phyloP scores from a whole-genome alignment of 2,113 vertebrate genomes.

The Uria lomvia region DNA sequence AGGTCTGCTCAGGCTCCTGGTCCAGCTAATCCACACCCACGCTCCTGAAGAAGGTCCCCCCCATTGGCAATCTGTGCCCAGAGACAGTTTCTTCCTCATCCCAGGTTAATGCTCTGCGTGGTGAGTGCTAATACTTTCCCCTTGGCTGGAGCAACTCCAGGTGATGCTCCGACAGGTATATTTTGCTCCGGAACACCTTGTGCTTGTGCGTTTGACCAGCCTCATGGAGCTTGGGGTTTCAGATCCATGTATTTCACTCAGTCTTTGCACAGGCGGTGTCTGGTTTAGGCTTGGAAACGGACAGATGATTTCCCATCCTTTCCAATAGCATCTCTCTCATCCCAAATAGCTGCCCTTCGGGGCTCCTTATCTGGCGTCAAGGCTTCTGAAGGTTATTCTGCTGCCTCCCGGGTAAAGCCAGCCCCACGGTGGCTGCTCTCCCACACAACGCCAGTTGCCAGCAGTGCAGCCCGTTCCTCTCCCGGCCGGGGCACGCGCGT shows the following conservation, averaged over 20 bases:
- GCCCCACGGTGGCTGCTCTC: background rate
- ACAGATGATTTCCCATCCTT: background rate
- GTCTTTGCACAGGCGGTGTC: background rate
- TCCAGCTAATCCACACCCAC: background rate
- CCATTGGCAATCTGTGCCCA: background rate
- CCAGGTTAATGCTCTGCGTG: background rate
- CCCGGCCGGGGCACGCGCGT: rapidly evolving
- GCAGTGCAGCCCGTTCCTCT: background rate
- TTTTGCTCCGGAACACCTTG: background rate
- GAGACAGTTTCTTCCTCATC: background rate
- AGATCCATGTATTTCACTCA: background rate
- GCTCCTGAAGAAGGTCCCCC: background rate
- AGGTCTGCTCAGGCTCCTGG: background rate
- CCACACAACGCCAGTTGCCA: rapidly evolving
- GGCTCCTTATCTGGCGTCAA: background rate
- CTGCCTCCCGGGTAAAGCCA: background rate
- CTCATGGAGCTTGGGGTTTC: rapidly evolving
- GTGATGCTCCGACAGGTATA: background rate
- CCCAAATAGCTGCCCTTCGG: background rate
- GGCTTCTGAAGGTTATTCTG: background rate
- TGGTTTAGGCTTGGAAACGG: background rate
- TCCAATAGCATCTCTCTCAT: background rate
- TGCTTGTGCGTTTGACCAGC: background rate
- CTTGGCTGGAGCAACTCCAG: background rate
- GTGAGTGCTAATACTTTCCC: background rate